These are phyloP conservation scores for Macrophya alboannulata DNA, from an alignment of 2,888 invertebrate species.

Conservation along the genomic window DNA sequence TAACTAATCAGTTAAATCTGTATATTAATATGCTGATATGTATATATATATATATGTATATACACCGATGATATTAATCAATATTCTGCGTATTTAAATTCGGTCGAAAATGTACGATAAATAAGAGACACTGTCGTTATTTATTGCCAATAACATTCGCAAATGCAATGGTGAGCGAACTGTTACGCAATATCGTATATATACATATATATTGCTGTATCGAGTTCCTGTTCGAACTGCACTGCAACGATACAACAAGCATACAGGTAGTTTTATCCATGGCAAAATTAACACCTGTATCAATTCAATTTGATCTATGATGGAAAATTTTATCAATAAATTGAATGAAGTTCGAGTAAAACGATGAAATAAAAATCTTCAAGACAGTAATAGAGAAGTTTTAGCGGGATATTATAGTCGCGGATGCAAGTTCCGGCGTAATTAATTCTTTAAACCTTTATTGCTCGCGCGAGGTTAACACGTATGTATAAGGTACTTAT, in stretches of 20 bases:
- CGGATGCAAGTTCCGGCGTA: not conserved
- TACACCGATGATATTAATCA: not conserved
- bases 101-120: not conserved
- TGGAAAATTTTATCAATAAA: not conserved
- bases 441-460: slow-evolving; percentile 39
- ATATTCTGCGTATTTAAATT: not conserved
- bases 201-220: not conserved
- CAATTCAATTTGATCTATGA: too few species aligned
- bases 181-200: not conserved
- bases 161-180: not conserved
- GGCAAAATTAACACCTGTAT: too few species aligned
- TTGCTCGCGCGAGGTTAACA: slow-evolving; percentile 39
- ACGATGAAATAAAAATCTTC: not conserved
- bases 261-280: not conserved
- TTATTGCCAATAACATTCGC: not conserved
- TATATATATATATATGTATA: too few species aligned
- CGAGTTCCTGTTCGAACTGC: not conserved
- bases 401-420: too few species aligned
- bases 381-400: not conserved
- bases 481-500: not conserved
- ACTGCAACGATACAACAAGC: not conserved
- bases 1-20: too few species aligned
- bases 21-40: too few species aligned
- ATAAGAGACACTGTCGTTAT: not conserved
- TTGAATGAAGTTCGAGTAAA: not conserved